A percentile compares a stretch with the other conserved stretches of the same genome.
Conservation (phyloP, 2,797 vertebrate species). For the Rhinophrynus dorsalis region DNA sequence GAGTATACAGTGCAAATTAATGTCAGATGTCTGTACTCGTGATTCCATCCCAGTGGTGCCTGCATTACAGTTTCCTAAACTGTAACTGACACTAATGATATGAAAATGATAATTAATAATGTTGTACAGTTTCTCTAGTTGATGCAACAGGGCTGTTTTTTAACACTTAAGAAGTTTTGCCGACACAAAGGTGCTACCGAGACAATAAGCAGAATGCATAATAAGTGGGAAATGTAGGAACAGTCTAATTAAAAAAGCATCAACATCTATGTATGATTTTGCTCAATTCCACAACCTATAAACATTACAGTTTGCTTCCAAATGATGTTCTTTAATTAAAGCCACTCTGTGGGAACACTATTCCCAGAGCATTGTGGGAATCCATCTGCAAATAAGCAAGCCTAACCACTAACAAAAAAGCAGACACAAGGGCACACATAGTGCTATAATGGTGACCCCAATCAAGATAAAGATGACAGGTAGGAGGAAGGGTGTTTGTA, state of each 20-base stretch:
- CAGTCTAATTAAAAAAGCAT: conserved; percentile 48
- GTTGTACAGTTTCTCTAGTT: conserved; percentile 1
- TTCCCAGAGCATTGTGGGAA: conserved; percentile 32
- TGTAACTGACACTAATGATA: conserved; percentile 39
- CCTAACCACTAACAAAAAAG: no score
- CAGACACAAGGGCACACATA: no score
- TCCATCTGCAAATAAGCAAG: conserved; percentile 2
- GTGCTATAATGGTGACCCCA: no score
- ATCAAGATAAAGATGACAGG: no score
- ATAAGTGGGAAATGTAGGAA: conserved; percentile 38
- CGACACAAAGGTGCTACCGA: conserved; percentile 39
- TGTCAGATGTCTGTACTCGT: conserved; percentile 5
- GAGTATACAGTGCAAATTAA: conserved; percentile 35
- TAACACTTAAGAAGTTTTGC: conserved; percentile 34
- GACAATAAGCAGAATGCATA: conserved; percentile 42
- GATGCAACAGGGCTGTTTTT: neutral
- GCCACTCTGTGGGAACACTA: conserved; percentile 20
- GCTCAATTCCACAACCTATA: conserved; percentile 43
- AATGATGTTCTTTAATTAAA: conserved; percentile 46
- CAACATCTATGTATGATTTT: conserved; percentile 44
- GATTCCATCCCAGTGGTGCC: conserved; percentile 30
- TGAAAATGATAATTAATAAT: conserved; percentile 46
- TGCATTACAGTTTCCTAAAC: conserved; percentile 13
- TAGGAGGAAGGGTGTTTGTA: no score
- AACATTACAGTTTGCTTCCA: conserved; percentile 37